Evolutionary conservation across 2,113 vertebrate genomes (phyloP).

Genomic region (Xenopus borealis): DNA sequence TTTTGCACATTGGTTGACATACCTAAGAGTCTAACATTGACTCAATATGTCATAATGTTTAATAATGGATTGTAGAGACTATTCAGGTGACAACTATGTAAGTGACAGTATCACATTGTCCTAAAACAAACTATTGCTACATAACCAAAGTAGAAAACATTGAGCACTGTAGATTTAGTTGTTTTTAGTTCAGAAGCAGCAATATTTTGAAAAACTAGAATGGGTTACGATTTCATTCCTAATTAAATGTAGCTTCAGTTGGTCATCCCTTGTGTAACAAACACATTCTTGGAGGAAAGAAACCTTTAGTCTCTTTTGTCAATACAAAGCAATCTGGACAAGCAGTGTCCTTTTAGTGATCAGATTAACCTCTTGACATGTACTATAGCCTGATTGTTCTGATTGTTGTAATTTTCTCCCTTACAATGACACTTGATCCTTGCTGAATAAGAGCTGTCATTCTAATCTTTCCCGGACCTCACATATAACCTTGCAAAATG

Average conservation of each 20-base stretch:
- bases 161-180: background rate
- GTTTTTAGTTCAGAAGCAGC: background rate
- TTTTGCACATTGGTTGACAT: too few species aligned
- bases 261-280: conserved; percentile 7
- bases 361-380: conserved; percentile 20
- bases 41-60: too few species aligned
- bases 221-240: background rate
- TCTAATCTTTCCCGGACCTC: conserved; percentile 20
- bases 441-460: conserved; percentile 35
- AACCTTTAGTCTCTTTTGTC: conserved; percentile 14
- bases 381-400: conserved; percentile 27
- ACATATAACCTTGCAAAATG: background rate
- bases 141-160: background rate
- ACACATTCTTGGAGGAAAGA: conserved; percentile 2
- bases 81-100: too few species aligned
- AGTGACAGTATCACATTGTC: too few species aligned
- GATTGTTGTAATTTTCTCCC: conserved; percentile 40
- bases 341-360: conserved; percentile 23
- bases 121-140: too few species aligned
- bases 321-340: conserved; percentile 22
- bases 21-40: too few species aligned
- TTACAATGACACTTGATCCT: conserved; percentile 43
- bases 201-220: background rate
- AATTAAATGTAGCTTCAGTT: conserved; percentile 17
- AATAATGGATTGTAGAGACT: too few species aligned